Evolutionary conservation across 2,113 vertebrate species (phyloP).

Genomic region (Ptilorrhoa leucosticta): DNA sequence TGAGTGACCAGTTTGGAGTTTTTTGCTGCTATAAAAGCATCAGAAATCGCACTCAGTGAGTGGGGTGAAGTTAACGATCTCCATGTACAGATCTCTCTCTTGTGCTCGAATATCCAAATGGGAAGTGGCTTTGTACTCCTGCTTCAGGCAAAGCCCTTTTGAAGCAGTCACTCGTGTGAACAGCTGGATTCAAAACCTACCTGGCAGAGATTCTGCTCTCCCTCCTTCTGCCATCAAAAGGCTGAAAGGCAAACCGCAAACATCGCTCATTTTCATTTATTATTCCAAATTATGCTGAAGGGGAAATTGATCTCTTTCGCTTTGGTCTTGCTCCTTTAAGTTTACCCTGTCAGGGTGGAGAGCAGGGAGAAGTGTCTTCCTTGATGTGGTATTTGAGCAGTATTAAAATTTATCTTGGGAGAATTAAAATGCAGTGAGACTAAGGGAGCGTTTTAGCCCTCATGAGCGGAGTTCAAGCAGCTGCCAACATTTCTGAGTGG

Average conservation of each 20-base stretch:
- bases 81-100: neutral
- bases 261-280: neutral
- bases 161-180: neutral
- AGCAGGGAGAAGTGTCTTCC: neutral
- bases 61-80: neutral
- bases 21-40: neutral
- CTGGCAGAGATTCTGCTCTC: neutral
- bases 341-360: neutral
- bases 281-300: neutral
- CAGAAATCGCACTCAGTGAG: fast-evolving
- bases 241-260: neutral
- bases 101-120: neutral
- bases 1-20: neutral
- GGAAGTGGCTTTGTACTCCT: neutral
- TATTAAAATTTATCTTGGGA: neutral
- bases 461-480: neutral
- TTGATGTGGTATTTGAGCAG: neutral
- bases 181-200: neutral
- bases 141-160: neutral
- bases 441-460: neutral
- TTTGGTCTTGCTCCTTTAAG: neutral
- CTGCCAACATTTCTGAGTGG: neutral
- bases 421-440: neutral
- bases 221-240: neutral
- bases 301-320: neutral